A percentile compares a stretch with the other conserved stretches of the same genome.
phyloP scores from a whole-genome alignment of 2,888 invertebrate species.

The Carpatolechia fugitivella region DNA sequence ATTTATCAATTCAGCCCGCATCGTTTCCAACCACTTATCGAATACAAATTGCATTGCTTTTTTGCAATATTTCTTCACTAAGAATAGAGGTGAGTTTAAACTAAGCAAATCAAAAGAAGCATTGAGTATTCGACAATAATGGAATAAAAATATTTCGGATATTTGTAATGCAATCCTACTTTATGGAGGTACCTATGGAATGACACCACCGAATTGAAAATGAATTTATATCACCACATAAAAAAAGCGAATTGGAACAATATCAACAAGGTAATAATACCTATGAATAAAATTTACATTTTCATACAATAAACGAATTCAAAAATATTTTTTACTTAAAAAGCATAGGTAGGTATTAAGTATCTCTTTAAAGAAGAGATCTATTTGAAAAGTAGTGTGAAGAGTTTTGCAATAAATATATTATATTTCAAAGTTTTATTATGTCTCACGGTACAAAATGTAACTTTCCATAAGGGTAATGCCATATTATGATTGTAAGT shows the following conservation, averaged over 20 bases:
- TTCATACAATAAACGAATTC: not conserved
- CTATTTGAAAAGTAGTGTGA: no score
- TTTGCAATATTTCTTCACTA: not conserved
- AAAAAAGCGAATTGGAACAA: not conserved
- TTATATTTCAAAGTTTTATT: no score
- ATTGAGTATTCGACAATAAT: no score
- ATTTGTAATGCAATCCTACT: not conserved
- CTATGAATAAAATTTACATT: not conserved
- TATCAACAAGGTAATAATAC: not conserved
- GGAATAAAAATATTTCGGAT: not conserved
- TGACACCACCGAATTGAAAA: not conserved
- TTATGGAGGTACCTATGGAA: not conserved
- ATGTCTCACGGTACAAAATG: no score
- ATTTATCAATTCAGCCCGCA: slow-evolving; percentile 33
- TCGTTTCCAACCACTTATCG: slow-evolving; percentile 14
- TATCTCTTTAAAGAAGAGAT: no score
- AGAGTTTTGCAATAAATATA: no score
- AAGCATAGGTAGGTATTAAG: no score
- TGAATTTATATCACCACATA: not conserved
- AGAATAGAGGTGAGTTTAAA: no score
- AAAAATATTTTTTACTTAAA: no score
- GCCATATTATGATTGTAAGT: no score
- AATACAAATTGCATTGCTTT: not conserved
- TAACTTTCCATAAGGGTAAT: no score
- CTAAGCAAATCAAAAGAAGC: no score